phyloP scores from a whole-genome alignment of 2,797 vertebrate genomes.

The Pangasius mekongensis region DNA sequence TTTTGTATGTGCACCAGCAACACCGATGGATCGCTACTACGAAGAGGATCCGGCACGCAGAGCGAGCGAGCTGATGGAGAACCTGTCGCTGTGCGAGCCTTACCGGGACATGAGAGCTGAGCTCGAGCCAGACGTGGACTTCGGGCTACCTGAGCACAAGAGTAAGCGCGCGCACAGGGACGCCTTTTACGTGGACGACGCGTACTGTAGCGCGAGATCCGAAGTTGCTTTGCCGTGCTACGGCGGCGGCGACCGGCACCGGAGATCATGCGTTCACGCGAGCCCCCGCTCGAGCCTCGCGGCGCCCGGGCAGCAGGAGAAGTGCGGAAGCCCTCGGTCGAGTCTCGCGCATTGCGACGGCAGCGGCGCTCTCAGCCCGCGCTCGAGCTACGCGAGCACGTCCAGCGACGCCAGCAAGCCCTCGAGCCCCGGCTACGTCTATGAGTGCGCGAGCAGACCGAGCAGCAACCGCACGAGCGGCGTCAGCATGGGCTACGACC shows the following conservation, averaged over 20 bases:
- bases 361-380: conserved; percentile 74
- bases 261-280: conserved; percentile 75
- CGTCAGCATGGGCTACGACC: conserved; percentile 97
- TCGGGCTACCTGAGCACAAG: conserved; percentile 67
- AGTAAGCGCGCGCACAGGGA: conserved; percentile 76
- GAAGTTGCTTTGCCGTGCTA: conserved; percentile 90
- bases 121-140: conserved; percentile 71
- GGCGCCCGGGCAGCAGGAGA: conserved; percentile 78
- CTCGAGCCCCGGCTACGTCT: conserved; percentile 84
- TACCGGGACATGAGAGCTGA: conserved; percentile 72
- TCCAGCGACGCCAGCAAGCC: conserved; percentile 83
- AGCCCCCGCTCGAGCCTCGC: conserved; percentile 82
- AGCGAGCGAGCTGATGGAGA: conserved; percentile 77
- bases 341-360: conserved; percentile 80
- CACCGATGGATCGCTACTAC: conserved; percentile 80
- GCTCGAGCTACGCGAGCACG: conserved; percentile 85
- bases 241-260: conserved; percentile 79
- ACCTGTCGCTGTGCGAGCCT: conserved; percentile 78
- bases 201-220: conserved; percentile 80
- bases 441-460: conserved; percentile 80
- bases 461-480: conserved; percentile 97
- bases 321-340: conserved; percentile 81
- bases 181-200: conserved; percentile 71
- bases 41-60: conserved; percentile 79
- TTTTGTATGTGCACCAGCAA: conserved; percentile 58